Base-by-base conservation (phyloP, 2,113 vertebrate species). In the Leptosomus discolor region DNA sequence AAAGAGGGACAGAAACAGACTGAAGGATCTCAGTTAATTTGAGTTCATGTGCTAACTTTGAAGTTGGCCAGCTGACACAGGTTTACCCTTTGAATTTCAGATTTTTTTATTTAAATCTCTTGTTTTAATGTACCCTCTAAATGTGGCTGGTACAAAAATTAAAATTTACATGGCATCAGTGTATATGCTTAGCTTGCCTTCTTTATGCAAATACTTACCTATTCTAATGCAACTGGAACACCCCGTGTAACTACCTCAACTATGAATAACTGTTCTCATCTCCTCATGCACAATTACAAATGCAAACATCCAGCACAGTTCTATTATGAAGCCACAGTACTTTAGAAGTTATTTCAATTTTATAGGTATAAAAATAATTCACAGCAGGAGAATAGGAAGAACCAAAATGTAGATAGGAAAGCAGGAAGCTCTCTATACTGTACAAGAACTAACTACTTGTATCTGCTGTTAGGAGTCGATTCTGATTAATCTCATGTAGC, bases 21-120 rank as follows among this genome's bases (percentile, higher is more conserved):
- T 29, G 21, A 48, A 29, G 26, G 21, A n/a, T 11, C 24, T 60
- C 56, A 37, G 19, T 5, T 11, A n/a, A 45, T 73, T 8, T 32
- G 12, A 82, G 24, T 2, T 41, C 1, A 0, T 8, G 10, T 11
- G n/a, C 2, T 30, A 85, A 34, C 56, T 63, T 24, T 63, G 1
- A 83, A 30, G 9, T 14, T 23, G 8, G 15, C 15, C 50, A 78
- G 10, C 41, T 8, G 5, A 37, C 2, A 3, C 4, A 2, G 14
- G 12, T 6, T 30, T 23, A 67, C 8, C 32, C 27, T 34, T 9
- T 0, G 6, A 32, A 13, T 37, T 74, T 37, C 50, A 39, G 34
- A 22, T 14, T 43, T 32, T 48, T 11, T 43, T 41, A 22, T 81
- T 65, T 32, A 56, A 58, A 0, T 5, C 48, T 34, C 24, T 24